Percentiles rank a stretch among this genome's conserved stretches.
Evolutionary conservation across 1,140 invertebrate species (phyloP).

Genomic region (Heliconius melpomene): DNA sequence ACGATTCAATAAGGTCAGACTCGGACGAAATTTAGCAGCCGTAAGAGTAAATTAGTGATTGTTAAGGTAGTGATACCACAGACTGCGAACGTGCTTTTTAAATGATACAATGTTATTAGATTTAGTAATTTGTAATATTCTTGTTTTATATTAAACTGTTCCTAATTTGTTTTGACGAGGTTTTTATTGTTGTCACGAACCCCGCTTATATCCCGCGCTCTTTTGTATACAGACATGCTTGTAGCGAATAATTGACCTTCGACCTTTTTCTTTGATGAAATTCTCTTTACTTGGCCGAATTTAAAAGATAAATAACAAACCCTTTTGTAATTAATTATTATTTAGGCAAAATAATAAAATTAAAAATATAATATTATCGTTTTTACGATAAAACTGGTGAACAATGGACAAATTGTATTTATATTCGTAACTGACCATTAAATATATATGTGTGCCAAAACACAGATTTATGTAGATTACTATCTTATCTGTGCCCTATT

Average conservation of each 20-base stretch:
- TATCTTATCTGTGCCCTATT: constrained; percentile 13
- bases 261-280: background rate
- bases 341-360: background rate
- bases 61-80: constrained; percentile 66
- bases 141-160: constrained; percentile 76
- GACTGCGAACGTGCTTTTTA: constrained; percentile 74
- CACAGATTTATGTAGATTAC: constrained; percentile 9
- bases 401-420: background rate
- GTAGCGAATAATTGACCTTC: background rate
- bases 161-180: constrained; percentile 65
- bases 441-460: constrained; percentile 31
- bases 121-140: constrained; percentile 59
- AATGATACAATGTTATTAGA: constrained; percentile 56
- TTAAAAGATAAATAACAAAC: background rate
- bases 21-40: constrained; percentile 80
- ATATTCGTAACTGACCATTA: background rate
- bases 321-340: background rate
- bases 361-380: background rate
- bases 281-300: background rate
- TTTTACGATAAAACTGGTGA: background rate
- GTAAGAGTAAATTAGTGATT: constrained; percentile 49
- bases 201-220: constrained; percentile 42
- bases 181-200: constrained; percentile 47
- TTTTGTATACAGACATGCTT: background rate
- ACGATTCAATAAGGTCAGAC: constrained; percentile 86